These are phyloP conservation scores for Prorops nasuta DNA, from an alignment of 1,140 invertebrate genomes.

Conservation along the genomic window DNA sequence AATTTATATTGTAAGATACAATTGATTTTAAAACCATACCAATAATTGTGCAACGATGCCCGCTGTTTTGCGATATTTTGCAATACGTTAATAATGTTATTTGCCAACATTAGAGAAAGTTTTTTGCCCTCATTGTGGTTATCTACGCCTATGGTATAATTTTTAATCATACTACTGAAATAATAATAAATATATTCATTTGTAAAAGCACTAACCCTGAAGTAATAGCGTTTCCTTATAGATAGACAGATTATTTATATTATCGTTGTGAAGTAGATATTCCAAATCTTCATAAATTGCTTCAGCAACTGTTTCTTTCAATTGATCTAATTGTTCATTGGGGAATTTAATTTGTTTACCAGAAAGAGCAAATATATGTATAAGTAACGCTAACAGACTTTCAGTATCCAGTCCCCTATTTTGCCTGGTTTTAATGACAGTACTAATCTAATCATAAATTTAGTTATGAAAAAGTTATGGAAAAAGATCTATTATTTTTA, in stretches of 20 bases:
- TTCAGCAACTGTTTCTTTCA: slow-evolving; percentile 56
- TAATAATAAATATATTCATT: slow-evolving; percentile 2
- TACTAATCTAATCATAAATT: slow-evolving; percentile 51
- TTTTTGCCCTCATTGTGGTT: slow-evolving; percentile 29
- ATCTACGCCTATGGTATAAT: slow-evolving; percentile 28
- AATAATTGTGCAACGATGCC: slow-evolving; percentile 38
- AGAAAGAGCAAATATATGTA: slow-evolving; percentile 64
- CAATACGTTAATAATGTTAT: slow-evolving; percentile 39
- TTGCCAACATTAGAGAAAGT: slow-evolving; percentile 33
- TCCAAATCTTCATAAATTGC: slow-evolving; percentile 64
- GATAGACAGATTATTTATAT: slow-evolving; percentile 32
- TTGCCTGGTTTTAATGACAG: slow-evolving; percentile 60
- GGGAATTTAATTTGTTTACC: slow-evolving; percentile 62
- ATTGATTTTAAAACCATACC: slow-evolving; percentile 25
- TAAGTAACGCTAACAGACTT: slow-evolving; percentile 61
- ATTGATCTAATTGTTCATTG: slow-evolving; percentile 56
- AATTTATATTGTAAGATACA: not conserved
- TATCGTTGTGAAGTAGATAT: slow-evolving; percentile 33
- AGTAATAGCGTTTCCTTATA: slow-evolving; percentile 47
- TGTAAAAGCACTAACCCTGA: slow-evolving; percentile 31
- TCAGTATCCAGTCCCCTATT: slow-evolving; percentile 60
- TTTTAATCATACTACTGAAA: not conserved
- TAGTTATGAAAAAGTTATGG: slow-evolving; percentile 25
- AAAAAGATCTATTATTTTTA: slow-evolving; percentile 6
- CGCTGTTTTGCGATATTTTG: slow-evolving; percentile 39